Percentiles rank a stretch among this genome's conserved stretches.
Evolutionary conservation across 2,888 invertebrate species (phyloP).

Genomic region (Nephrotoma guestfalica): DNA sequence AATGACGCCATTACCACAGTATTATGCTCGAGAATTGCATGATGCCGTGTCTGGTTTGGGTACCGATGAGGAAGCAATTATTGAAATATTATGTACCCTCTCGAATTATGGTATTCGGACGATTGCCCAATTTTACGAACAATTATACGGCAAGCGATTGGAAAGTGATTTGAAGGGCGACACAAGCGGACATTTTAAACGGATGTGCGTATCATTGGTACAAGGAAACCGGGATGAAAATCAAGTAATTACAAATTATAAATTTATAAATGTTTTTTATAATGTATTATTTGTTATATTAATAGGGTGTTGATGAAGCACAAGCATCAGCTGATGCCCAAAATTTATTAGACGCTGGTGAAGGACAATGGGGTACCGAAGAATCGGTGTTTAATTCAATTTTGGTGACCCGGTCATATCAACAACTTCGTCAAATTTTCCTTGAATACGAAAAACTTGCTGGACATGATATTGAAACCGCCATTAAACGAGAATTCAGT

Average conservation of each 20-base stretch:
- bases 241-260: constrained; percentile 24
- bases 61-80: constrained; percentile 80
- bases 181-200: constrained; percentile 90
- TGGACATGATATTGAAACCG: constrained; percentile 69
- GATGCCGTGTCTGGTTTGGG: constrained; percentile 76
- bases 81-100: constrained; percentile 83
- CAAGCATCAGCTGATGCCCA: constrained; percentile 73
- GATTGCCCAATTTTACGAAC: constrained; percentile 68
- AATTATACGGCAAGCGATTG: constrained; percentile 67
- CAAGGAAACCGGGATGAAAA: constrained; percentile 86
- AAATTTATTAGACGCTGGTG: constrained; percentile 59
- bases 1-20: constrained; percentile 81
- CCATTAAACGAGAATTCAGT: constrained; percentile 79
- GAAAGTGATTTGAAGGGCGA: constrained; percentile 82
- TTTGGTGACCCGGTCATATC: constrained; percentile 74
- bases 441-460: constrained; percentile 69
- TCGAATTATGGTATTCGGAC: constrained; percentile 81
- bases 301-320: constrained; percentile 58
- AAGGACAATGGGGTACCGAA: constrained; percentile 81
- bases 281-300: neutral
- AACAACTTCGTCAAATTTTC: constrained; percentile 74
- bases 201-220: constrained; percentile 73
- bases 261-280: neutral
- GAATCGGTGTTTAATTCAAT: constrained; percentile 79
- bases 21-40: constrained; percentile 79